A percentile compares a stretch with the other conserved stretches of the same genome.
These are phyloP conservation scores for Brachionus plicatilis DNA, from an alignment of 1,140 invertebrate species.

Conservation along the genomic window DNA sequence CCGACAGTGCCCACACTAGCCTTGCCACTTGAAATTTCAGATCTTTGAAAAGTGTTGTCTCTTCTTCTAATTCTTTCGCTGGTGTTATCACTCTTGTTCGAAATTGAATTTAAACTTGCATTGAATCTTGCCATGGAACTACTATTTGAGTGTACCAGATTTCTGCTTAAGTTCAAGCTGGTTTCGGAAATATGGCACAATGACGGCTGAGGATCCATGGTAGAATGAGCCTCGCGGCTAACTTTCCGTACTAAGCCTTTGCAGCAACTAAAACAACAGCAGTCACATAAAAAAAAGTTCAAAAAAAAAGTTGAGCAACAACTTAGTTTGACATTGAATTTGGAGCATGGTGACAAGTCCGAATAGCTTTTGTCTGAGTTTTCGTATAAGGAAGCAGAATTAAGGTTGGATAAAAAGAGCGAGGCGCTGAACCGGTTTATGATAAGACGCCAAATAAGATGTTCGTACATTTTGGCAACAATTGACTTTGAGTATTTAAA, in stretches of 20 bases:
- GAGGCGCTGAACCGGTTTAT: constrained; percentile 1
- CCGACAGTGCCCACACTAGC: background rate
- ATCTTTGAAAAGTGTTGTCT: background rate
- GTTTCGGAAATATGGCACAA: background rate
- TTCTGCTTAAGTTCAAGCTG: background rate
- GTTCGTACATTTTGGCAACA: constrained; percentile 8
- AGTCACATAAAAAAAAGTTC: constrained; percentile 9
- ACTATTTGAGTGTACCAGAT: background rate
- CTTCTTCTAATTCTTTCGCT: background rate
- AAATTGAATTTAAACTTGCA: background rate
- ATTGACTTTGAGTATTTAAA: background rate
- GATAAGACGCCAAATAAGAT: constrained; percentile 17
- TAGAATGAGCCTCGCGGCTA: background rate
- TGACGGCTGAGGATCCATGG: background rate
- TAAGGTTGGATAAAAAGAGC: background rate
- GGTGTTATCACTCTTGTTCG: background rate
- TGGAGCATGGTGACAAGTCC: background rate
- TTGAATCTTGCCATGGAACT: background rate
- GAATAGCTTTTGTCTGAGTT: background rate
- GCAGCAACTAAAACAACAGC: background rate
- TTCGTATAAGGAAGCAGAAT: background rate
- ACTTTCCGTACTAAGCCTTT: background rate
- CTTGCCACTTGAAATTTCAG: background rate
- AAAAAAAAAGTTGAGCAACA: constrained; percentile 12
- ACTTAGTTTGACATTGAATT: constrained; percentile 19